phyloP scores from a whole-genome alignment of 1,140 invertebrate genomes.

The Luehdorfia chinensis region DNA sequence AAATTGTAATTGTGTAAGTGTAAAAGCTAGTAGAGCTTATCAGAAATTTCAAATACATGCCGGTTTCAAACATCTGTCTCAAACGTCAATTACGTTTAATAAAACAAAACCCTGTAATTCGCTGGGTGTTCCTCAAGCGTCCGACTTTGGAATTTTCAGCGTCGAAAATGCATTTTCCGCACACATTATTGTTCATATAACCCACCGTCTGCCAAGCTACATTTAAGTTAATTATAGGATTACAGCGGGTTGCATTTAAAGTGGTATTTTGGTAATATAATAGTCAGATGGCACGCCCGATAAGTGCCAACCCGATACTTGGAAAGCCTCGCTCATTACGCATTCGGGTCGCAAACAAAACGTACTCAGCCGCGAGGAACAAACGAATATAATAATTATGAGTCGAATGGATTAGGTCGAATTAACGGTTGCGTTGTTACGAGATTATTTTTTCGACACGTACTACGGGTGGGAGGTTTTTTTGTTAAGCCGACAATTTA shows the following conservation, averaged over 20 bases:
- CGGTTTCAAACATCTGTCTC: conserved; percentile 36
- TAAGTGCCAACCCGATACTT: conserved; percentile 64
- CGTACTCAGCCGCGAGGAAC: conserved; percentile 46
- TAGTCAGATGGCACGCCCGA: conserved; percentile 74
- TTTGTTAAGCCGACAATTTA: not conserved
- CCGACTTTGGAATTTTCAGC: conserved; percentile 49
- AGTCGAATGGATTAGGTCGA: conserved; percentile 51
- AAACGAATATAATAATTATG: conserved; percentile 74
- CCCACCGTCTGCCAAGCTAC: conserved; percentile 32
- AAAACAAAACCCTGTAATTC: conserved; percentile 57
- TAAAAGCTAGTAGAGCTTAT: too few relatives aligned
- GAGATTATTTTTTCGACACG: conserved; percentile 39
- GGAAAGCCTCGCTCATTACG: conserved; percentile 65
- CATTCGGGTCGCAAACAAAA: conserved; percentile 60
- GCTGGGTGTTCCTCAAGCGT: conserved; percentile 36
- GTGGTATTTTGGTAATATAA: conserved; percentile 76
- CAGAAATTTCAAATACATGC: too few relatives aligned
- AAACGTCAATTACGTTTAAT: conserved; percentile 45
- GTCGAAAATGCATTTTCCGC: conserved; percentile 67
- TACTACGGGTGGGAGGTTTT: conserved; percentile 3
- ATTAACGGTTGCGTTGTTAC: conserved; percentile 50
- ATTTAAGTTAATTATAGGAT: conserved; percentile 76
- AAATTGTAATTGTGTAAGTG: too few relatives aligned
- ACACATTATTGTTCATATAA: conserved; percentile 51
- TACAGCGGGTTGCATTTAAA: conserved; percentile 67